These are phyloP conservation scores for Semnopithecus entellus DNA, from an alignment of 2,113 vertebrate species.

Conservation along the genomic window DNA sequence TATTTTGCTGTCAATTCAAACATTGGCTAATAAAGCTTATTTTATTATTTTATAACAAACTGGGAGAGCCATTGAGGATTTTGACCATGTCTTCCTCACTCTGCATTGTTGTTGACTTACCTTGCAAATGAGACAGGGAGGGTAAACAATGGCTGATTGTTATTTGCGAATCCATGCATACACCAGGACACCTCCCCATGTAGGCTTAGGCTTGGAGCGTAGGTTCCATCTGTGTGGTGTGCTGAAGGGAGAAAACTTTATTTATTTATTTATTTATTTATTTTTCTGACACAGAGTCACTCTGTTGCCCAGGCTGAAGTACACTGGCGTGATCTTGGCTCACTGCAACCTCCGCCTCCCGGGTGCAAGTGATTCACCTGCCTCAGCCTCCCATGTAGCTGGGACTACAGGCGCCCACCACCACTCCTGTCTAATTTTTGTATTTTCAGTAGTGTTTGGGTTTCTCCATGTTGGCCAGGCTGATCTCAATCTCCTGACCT, in stretches of 20 bases:
- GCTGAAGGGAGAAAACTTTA: background rate
- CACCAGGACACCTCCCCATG: background rate
- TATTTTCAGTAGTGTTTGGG: too few relatives aligned
- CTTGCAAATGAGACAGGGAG: conserved; percentile 72
- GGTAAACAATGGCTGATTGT: conserved; percentile 63
- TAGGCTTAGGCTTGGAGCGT: conserved; percentile 37
- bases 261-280: background rate
- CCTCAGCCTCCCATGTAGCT: too few relatives aligned
- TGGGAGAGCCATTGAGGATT: conserved; percentile 61
- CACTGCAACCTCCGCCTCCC: too few relatives aligned
- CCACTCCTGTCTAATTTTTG: too few relatives aligned
- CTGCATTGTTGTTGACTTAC: conserved; percentile 70
- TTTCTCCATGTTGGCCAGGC: too few relatives aligned
- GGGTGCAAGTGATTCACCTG: too few relatives aligned
- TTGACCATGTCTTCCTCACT: conserved; percentile 67
- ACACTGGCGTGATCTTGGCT: too few relatives aligned
- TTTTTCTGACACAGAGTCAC: too few relatives aligned
- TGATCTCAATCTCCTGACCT: too few relatives aligned
- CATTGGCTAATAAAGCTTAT: conserved; percentile 65
- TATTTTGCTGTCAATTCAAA: conserved; percentile 78
- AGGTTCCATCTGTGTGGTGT: conserved; percentile 44
- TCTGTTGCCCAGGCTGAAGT: too few relatives aligned
- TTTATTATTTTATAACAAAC: conserved; percentile 76
- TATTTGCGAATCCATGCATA: conserved; percentile 64
- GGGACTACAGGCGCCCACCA: too few relatives aligned